Base-by-base conservation (phyloP, 2,113 vertebrate genomes). In the Engystomops pustulosus region DNA sequence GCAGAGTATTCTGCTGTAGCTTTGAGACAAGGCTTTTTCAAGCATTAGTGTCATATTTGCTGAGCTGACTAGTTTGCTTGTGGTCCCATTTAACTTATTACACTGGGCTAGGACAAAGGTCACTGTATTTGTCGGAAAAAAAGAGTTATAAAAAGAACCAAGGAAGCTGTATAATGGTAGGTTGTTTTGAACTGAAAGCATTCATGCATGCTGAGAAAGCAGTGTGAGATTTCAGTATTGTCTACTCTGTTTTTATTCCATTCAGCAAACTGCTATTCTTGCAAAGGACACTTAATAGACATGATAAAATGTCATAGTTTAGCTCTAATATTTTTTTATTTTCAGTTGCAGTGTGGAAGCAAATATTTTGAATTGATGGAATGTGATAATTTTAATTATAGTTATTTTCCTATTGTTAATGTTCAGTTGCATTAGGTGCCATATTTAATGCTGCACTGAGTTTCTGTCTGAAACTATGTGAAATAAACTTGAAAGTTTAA, bases 151-250 rank as follows among this genome's bases (percentile, higher is more conserved):
- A 41, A 70, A 70, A 25, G 34, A 70, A 70, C 20, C 3, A 14
- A 70, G 1, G 68, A 18, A 44, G 4, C 68, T 8, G 36, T 41
- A 1, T n/a, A 68, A 44, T 44, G 18, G 68, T 23, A 23, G 30
- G 32, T 36, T 67, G 30, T 20, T 30, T 36, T 67, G 68, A 70
- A 70, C 18, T 41, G 18, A 41, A 44, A 1, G 36, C 3, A 2
- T 4, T 70, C 38, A 9, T 38, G 67, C 17, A 10, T n/a, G 34
- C 67, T 69, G 34, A 36, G 67, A 69, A 38, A 69, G n/a, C 67
- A 69, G 67, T n/a, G 18, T 70, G 36, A 44, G 18, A 70, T 70
- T 70, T 70, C 41, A 41, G 36, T 70, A 70, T 44, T 38, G 68
- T 23, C 36, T 44, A 25, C 36, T 4, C 36, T 14, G 36, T 44